These are phyloP conservation scores for Syngnathus acus DNA, from an alignment of 2,797 vertebrate genomes.

Conservation along the genomic window DNA sequence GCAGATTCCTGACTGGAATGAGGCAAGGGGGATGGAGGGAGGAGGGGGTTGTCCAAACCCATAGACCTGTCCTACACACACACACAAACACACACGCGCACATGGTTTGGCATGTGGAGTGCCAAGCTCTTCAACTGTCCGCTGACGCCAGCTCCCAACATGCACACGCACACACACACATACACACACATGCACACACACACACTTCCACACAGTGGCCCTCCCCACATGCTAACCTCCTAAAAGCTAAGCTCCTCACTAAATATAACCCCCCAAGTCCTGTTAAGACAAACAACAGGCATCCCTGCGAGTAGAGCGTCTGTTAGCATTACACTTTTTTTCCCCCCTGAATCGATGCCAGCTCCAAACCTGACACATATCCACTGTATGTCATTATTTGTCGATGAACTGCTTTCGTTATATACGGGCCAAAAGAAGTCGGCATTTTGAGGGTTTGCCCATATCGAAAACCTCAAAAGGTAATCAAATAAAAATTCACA, in stretches of 20 bases:
- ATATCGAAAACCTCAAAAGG: no score
- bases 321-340: conserved; percentile 61
- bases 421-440: no score
- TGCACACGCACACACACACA: conserved; percentile 10
- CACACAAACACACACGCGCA: conserved; percentile 28
- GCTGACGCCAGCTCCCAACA: conserved; percentile 58
- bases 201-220: conserved; percentile 7
- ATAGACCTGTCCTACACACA: conserved; percentile 40
- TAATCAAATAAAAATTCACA: no score
- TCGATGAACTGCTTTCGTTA: neutral
- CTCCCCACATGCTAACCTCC: conserved; percentile 47
- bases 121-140: conserved; percentile 58
- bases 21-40: neutral
- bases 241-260: conserved; percentile 75
- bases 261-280: conserved; percentile 76
- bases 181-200: conserved; percentile 12
- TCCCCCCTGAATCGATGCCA: neutral
- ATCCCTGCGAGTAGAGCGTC: conserved; percentile 52
- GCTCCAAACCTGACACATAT: no score
- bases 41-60: conserved; percentile 6
- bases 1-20: conserved; percentile 71
- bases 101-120: conserved; percentile 59
- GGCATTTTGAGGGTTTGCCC: no score
- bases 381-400: neutral
- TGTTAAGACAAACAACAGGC: conserved; percentile 75